Evolutionary conservation across 1,140 invertebrate species (phyloP), one percentile per base, ranked within the genome.

Genomic region (Anastatus disparis): DNA sequence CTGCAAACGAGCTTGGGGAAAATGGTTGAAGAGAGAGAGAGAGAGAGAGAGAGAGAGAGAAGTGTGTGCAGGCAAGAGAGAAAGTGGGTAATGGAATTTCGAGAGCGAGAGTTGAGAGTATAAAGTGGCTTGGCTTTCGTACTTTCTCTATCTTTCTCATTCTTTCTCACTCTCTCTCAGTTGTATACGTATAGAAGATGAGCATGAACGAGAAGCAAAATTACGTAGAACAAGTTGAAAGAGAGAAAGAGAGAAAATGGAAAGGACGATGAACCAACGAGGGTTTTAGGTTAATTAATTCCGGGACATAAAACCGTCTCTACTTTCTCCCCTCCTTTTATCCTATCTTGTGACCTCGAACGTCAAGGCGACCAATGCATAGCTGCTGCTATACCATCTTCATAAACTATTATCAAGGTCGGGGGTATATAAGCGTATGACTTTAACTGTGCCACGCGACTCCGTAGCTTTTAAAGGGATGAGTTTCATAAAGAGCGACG

Each of bases 401-500:
- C 80, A 81, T 83, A 84, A 83, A 83, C 80, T 84, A 83, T 83
- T 83, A 84, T 81, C 81, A 84, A 84, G 80, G 82, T 83, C 81
- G 77, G 72, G 78, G n/a, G n/a, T n/a, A n/a, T n/a, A n/a, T n/a
- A n/a, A n/a, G n/a, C n/a, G n/a, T n/a, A n/a, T 74, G 73, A 74
- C 74, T 83, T 79, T 80, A 83, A 83, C 80, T 82, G 79, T 82
- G 82, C 78, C 83, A 82, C 77, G 70, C 75, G 76, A 8, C 42
- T 27, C 29, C 26, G 35, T 27, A 31, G 27, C 13, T 73, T 80
- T 84, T 82, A 84, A 82, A 79, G 81, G 76, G 80, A 81, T 70
- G 22, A 48, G 31, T 12, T 26, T 38, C 10, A 26, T 26, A 52
- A 20, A 22, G 26, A 24, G 73, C 31, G 55, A 76, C 70, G 72